Evolutionary conservation across 2,888 invertebrate genomes (phyloP), one percentile per base, ranked within the genome.

Genomic region (Portevinia maculata): DNA sequence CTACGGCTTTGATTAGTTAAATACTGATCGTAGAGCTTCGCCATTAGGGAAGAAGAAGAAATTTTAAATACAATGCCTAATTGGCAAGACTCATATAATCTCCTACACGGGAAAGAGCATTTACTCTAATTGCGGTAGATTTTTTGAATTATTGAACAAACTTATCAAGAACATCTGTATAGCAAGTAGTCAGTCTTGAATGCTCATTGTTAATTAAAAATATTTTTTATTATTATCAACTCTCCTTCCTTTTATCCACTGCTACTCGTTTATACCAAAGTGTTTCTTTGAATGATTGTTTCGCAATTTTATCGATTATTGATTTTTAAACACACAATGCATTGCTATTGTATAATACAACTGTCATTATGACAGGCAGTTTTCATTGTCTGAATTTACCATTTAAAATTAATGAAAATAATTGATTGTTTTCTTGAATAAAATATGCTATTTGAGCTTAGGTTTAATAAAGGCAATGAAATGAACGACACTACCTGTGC

Each of bases 331-430:
- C 21, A 15, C 11, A n/a, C 4, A 34, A 37, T 17, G 44, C 44
- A 32, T 21, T 15, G 41, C 17, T 41, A 7, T 6, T 41, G n/a
- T 11, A n/a, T n/a, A 3, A 11, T 44, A 11, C 11, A 11, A 0
- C 11, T 44, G 44, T 44, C 11, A n/a, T 44, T 11, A 44, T 44
- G 19, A 44, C 19, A 44, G 11, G 3, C 34, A 44, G 44, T 30
- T 52, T 52, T 44, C 32, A 53, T 53, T 53, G n/a, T 13, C 7
- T 21, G 32, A 28, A n/a, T n/a, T n/a, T n/a, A n/a, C n/a, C n/a
- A n/a, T n/a, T n/a, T 55, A 44, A 1, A 28, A 46, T n/a, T 24
- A 62, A 62, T 62, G 62, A 50, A 62, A 34, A 37, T 48, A 62
- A 50, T 62, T 62, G 28, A 24, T 15, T 21, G 9, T 11, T 24